These are phyloP conservation scores for Auanema freiburgensis DNA, from an alignment of 2,888 invertebrate species.

Conservation along the genomic window DNA sequence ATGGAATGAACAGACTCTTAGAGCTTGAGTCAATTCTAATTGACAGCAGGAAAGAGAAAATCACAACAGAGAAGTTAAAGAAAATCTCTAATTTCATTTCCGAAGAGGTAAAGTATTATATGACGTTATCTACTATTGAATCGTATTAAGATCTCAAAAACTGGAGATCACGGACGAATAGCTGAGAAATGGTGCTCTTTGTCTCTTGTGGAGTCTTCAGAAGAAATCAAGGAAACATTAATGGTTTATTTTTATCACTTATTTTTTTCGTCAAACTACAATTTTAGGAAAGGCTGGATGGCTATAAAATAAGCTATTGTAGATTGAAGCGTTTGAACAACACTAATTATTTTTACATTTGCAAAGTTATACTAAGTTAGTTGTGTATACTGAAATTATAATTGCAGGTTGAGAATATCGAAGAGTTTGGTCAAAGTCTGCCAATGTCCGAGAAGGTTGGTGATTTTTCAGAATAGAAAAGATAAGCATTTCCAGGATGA, in stretches of 20 bases:
- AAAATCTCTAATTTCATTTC: slow-evolving; percentile 33
- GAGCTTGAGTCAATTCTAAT: slow-evolving; percentile 30
- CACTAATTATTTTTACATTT: slow-evolving; percentile 20
- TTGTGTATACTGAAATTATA: no score
- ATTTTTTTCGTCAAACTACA: background rate
- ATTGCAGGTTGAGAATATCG: no score
- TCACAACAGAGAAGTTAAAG: slow-evolving; percentile 19
- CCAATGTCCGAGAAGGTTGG: no score
- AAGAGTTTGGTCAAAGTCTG: no score
- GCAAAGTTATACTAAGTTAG: background rate
- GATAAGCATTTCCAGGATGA: no score
- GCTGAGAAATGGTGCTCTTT: background rate
- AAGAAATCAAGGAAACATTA: background rate
- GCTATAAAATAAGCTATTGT: slow-evolving; percentile 19
- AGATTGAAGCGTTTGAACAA: slow-evolving; percentile 16
- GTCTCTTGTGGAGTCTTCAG: background rate
- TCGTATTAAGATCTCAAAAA: background rate
- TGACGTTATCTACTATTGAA: background rate
- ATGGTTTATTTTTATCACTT: background rate
- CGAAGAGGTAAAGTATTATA: slow-evolving; percentile 16
- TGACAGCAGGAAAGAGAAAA: slow-evolving; percentile 16
- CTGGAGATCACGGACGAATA: no score
- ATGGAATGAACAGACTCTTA: slow-evolving; percentile 24
- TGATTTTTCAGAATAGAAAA: no score
- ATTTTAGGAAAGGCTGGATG: slow-evolving; percentile 22